These are phyloP conservation scores for Oreotrochilus melanogaster DNA, from an alignment of 2,113 vertebrate genomes.

Conservation along the genomic window DNA sequence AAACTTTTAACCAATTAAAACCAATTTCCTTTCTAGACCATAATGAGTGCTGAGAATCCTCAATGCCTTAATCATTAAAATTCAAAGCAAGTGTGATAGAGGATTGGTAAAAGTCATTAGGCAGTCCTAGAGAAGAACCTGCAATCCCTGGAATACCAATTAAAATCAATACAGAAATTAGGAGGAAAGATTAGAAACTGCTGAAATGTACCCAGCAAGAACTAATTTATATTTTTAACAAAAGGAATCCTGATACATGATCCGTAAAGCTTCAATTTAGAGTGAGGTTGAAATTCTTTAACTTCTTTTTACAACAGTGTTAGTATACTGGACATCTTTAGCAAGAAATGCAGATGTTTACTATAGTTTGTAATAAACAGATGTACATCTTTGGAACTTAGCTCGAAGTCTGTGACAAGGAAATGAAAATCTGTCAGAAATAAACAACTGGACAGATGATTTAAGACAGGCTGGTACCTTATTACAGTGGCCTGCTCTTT, in stretches of 20 bases:
- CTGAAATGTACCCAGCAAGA: constrained; percentile 57
- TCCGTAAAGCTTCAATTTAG: constrained; percentile 32
- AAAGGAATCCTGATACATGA: constrained; percentile 8
- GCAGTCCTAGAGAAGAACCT: constrained; percentile 5
- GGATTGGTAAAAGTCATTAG: constrained; percentile 48
- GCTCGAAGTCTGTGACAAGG: not conserved
- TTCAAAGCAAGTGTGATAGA: constrained; percentile 50
- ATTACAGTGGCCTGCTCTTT: accelerated
- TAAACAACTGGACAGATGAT: not conserved
- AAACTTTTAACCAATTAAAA: not conserved
- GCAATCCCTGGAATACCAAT: constrained; percentile 57
- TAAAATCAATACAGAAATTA: constrained; percentile 67
- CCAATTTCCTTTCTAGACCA: not conserved
- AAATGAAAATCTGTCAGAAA: not conserved
- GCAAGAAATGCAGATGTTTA: not conserved
- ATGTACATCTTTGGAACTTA: not conserved
- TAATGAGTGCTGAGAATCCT: constrained; percentile 3
- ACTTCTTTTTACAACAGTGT: not conserved
- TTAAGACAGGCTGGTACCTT: not conserved
- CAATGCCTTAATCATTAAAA: not conserved
- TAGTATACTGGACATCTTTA: not conserved
- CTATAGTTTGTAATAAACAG: not conserved
- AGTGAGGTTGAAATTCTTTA: not conserved
- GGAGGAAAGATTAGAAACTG: constrained; percentile 50
- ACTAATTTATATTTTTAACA: constrained; percentile 36